phyloP scores from a whole-genome alignment of 2,888 invertebrate genomes.

The Hirtodrosophila duncani region DNA sequence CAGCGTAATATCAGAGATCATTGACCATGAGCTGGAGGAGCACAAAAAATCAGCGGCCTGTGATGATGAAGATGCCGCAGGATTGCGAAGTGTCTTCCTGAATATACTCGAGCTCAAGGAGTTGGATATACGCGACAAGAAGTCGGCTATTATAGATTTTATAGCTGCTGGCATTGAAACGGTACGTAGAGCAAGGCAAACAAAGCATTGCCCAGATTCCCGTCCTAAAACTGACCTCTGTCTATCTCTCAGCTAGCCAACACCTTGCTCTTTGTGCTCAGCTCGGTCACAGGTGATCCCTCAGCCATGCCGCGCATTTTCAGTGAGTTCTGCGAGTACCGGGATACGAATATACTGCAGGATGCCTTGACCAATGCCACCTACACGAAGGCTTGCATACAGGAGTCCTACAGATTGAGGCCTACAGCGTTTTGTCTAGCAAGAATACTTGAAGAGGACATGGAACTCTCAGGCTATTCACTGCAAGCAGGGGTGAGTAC shows the following conservation, averaged over 20 bases:
- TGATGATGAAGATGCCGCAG: conserved; percentile 78
- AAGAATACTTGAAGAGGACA: conserved; percentile 85
- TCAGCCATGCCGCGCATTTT: conserved; percentile 84
- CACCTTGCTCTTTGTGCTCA: conserved; percentile 87
- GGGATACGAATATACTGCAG: conserved; percentile 80
- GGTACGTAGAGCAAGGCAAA: conserved; percentile 76
- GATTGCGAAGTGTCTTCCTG: conserved; percentile 86
- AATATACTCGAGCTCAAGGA: conserved; percentile 85
- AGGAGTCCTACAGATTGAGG: conserved; percentile 83
- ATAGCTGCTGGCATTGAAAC: conserved; percentile 93
- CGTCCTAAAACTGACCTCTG: background rate
- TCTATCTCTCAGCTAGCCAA: conserved; percentile 83
- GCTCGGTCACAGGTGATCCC: conserved; percentile 85
- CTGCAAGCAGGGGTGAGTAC: conserved; percentile 85
- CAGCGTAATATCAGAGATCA: conserved; percentile 88
- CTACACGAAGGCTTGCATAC: conserved; percentile 88
- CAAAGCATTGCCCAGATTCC: background rate
- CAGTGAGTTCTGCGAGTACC: conserved; percentile 81
- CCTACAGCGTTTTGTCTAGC: conserved; percentile 90
- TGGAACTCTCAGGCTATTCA: conserved; percentile 84
- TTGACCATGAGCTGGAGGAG: conserved; percentile 84
- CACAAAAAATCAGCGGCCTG: conserved; percentile 80
- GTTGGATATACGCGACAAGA: conserved; percentile 88
- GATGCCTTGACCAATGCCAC: conserved; percentile 83
- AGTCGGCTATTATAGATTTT: conserved; percentile 91